Percentiles rank a stretch among this genome's conserved stretches.
These are phyloP conservation scores for Sisyra terminalis DNA, from an alignment of 2,888 invertebrate genomes.

Conservation along the genomic window DNA sequence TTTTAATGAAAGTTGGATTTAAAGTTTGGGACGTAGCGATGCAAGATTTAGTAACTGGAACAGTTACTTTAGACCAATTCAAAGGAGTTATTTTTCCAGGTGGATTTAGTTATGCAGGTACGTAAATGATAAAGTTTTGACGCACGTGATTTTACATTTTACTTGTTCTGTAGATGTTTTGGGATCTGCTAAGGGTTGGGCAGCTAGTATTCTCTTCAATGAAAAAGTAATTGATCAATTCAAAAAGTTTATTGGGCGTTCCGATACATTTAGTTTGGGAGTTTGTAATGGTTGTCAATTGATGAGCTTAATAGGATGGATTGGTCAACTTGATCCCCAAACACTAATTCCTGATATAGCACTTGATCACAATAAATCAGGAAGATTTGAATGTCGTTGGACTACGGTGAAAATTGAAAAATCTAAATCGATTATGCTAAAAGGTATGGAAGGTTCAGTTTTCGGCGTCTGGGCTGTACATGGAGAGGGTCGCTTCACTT, in stretches of 20 bases:
- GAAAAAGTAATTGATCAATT: conserved; percentile 60
- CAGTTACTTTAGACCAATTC: conserved; percentile 60
- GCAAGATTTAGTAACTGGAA: conserved; percentile 66
- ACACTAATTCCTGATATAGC: conserved; percentile 40
- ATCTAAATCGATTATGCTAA: conserved; percentile 67
- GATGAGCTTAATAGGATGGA: conserved; percentile 86
- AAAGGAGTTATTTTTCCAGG: conserved; percentile 89
- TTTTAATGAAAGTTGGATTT: conserved; percentile 72
- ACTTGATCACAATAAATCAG: conserved; percentile 74
- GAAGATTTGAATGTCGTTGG: conserved; percentile 65
- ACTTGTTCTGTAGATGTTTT: conserved; percentile 52
- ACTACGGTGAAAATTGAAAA: conserved; percentile 47
- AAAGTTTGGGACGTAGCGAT: conserved; percentile 90
- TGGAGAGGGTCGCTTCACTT: conserved; percentile 75
- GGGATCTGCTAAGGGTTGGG: conserved; percentile 98
- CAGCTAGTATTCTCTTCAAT: conserved; percentile 77
- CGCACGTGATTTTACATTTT: neutral
- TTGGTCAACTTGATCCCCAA: conserved; percentile 33
- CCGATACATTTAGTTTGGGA: conserved; percentile 86
- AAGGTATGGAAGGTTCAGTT: conserved; percentile 71
- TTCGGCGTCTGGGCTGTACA: conserved; percentile 96
- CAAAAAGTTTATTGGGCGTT: conserved; percentile 47
- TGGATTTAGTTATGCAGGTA: conserved; percentile 97
- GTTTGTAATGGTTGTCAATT: conserved; percentile 98
- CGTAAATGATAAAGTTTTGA: conserved; percentile 7